Conservation (phyloP, 1,140 invertebrate species). For the Brachionus rubens region DNA sequence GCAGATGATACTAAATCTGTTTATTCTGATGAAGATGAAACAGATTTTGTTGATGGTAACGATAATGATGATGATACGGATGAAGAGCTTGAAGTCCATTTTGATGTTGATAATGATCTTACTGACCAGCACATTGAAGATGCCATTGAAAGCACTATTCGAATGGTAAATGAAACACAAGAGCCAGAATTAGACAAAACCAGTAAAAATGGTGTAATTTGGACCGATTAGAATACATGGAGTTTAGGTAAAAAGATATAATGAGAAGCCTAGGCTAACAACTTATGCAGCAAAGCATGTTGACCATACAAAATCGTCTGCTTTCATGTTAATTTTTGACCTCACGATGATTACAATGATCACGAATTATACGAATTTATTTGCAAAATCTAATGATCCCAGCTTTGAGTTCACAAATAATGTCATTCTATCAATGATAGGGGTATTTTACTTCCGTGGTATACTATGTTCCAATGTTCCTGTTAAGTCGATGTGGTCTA, state of each 20-base stretch:
- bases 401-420: not conserved
- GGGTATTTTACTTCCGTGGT: slow-evolving; percentile 34
- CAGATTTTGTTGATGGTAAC: too few relatives aligned
- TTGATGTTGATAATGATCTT: too few relatives aligned
- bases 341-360: not conserved
- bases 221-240: slow-evolving; percentile 50
- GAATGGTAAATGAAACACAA: slow-evolving; percentile 24
- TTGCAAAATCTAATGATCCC: not conserved
- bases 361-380: not conserved
- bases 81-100: too few relatives aligned
- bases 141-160: too few relatives aligned
- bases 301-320: not conserved
- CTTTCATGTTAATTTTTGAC: not conserved
- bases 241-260: not conserved
- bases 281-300: not conserved
- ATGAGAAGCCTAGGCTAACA: not conserved
- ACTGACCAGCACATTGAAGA: too few relatives aligned
- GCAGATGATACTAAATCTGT: too few relatives aligned
- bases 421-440: not conserved
- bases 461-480: not conserved
- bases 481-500: not conserved
- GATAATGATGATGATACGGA: too few relatives aligned
- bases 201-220: slow-evolving; percentile 53
- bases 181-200: slow-evolving; percentile 53
- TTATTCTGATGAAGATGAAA: too few relatives aligned